A percentile compares a stretch with the other conserved stretches of the same genome.
Conservation (phyloP, 1,140 invertebrate genomes). For the Tetragonula clypearis region DNA sequence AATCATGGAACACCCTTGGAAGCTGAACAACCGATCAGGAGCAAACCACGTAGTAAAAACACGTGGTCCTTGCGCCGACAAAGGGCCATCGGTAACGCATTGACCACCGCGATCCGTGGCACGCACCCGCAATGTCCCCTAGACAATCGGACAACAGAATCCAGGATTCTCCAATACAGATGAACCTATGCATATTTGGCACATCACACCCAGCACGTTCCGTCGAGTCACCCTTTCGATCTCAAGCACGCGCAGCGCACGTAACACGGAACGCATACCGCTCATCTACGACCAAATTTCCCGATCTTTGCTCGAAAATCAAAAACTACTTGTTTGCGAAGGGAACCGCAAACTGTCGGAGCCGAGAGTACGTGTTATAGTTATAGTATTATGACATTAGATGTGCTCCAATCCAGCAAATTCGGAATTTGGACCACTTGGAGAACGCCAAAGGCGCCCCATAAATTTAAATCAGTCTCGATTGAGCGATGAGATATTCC, state of each 20-base stretch:
- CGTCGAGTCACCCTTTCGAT: conserved; percentile 48
- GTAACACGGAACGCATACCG: conserved; percentile 38
- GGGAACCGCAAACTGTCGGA: background rate
- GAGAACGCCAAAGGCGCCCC: no score
- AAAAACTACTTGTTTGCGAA: background rate
- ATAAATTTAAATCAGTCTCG: no score
- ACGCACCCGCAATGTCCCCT: conserved; percentile 27
- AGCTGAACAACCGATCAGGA: no score
- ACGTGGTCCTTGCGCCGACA: background rate
- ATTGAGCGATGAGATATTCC: no score
- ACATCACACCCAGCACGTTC: conserved; percentile 49
- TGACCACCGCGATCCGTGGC: conserved; percentile 25
- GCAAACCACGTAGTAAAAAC: background rate
- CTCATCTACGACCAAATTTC: conserved; percentile 24
- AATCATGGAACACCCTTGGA: background rate
- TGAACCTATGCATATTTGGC: conserved; percentile 52
- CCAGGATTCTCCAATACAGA: conserved; percentile 40
- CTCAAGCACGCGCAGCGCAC: conserved; percentile 29
- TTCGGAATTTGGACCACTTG: no score
- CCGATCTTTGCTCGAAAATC: no score
- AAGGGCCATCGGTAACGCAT: background rate
- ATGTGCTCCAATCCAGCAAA: no score
- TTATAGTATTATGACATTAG: no score
- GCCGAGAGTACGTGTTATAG: no score
- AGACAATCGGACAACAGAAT: conserved; percentile 25